Evolutionary conservation across 2,888 invertebrate genomes (phyloP), one percentile per base, ranked within the genome.

Genomic region (Saturnia japonica): DNA sequence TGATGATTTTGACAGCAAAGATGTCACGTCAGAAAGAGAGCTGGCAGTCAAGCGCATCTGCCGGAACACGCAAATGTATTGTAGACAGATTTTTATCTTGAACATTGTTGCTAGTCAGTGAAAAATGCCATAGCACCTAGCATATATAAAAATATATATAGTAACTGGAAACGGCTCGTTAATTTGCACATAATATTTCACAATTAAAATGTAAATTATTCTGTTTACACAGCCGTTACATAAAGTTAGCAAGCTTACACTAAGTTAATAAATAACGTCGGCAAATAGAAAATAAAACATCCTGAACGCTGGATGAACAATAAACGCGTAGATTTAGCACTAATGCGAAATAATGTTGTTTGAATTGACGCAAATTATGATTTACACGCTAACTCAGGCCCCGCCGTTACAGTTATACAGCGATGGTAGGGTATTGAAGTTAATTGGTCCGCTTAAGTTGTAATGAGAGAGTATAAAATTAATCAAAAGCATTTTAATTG

Each of bases 281-380:
- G 77, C 76, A 80, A 84, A 84, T 82, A 81, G 80, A 82, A 84
- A 84, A 83, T 79, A 81, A 83, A 81, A 82, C 77, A 60, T 60
- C 74, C 76, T 64, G 71, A 75, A 75, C 76, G 77, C 76, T 77
- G 75, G 73, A 75, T 77, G 75, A 74, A 74, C 72, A 79, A 78
- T 80, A 82, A 82, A 82, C 79, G 82, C 76, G 77, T 75, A 81
- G 76, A 81, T 79, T 78, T 73, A 73, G 72, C 74, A 76, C 80
- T 82, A 83, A 83, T 79, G 75, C 75, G 78, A 75, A 82, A 76
- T 83, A 80, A 83, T 82, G 82, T 77, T 80, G 77, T 79, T 74
- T 72, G 75, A 81, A 78, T 81, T 78, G 76, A 76, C 76, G 74
- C 75, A 79, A 80, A 82, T 75, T 75, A 76, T 78, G 80, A 83